Conservation (phyloP, 2,888 invertebrate genomes). For the Caenorhabditis uteleia region DNA sequence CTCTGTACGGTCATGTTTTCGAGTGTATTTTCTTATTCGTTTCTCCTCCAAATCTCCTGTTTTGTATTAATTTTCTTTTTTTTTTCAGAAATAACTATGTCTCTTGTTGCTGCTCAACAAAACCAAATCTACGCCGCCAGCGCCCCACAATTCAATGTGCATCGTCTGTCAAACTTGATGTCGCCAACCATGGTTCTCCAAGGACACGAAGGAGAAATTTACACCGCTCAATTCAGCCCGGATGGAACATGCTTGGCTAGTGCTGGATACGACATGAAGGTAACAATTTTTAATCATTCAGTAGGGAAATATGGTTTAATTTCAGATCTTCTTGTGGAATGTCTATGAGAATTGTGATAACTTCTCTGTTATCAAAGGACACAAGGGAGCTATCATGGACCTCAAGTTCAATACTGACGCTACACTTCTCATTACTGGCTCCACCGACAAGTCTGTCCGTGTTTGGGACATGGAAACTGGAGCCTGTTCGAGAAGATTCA, state of each 20-base stretch:
- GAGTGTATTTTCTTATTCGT: no score
- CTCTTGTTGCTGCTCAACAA: background rate
- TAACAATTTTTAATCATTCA: slow-evolving; percentile 70
- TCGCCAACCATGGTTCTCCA: slow-evolving; percentile 75
- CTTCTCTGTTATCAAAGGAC: slow-evolving; percentile 88
- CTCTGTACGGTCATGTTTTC: no score
- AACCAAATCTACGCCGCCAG: background rate
- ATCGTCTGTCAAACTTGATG: no score
- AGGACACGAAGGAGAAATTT: slow-evolving; percentile 94
- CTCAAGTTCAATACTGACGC: slow-evolving; percentile 73
- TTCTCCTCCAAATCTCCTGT: no score
- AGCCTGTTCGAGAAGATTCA: slow-evolving; percentile 80
- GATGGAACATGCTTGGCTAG: slow-evolving; percentile 93
- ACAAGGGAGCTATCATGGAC: slow-evolving; percentile 93
- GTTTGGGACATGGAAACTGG: slow-evolving; percentile 94
- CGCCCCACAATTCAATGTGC: no score
- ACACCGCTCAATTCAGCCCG: slow-evolving; percentile 89
- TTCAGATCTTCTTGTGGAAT: slow-evolving; percentile 81
- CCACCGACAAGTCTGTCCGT: slow-evolving; percentile 91
- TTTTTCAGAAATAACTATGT: no score
- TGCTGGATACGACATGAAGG: slow-evolving; percentile 91
- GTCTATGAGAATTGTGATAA: slow-evolving; percentile 98
- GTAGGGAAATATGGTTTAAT: slow-evolving; percentile 1
- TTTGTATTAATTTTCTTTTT: no score
- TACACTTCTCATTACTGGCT: slow-evolving; percentile 82